phyloP scores from a whole-genome alignment of 2,888 invertebrate species.

The Amblyjoppa fuscipennis region DNA sequence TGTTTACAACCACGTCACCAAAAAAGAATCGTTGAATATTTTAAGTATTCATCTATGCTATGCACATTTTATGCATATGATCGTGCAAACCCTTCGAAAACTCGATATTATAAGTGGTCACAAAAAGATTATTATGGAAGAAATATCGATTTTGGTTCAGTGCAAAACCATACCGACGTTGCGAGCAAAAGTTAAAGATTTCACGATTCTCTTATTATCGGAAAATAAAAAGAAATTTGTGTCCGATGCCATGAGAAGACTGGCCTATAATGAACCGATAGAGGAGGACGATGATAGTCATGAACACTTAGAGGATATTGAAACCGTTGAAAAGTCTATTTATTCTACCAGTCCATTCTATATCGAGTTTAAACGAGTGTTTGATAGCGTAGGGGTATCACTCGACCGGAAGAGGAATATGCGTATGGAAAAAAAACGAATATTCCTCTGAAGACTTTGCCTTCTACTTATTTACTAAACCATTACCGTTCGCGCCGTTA shows the following conservation, averaged over 20 bases:
- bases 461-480: conserved; percentile 7
- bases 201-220: conserved; percentile 7
- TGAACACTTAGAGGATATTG: not conserved
- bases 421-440: not conserved
- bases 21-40: not conserved
- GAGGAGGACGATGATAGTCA: not conserved
- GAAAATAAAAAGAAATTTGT: conserved; percentile 1
- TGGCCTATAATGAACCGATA: not conserved
- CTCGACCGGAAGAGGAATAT: not conserved
- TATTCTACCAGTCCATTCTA: conserved; percentile 33
- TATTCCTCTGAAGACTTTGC: conserved; percentile 3
- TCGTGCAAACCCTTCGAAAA: conserved; percentile 1
- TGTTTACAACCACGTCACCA: conserved; percentile 39
- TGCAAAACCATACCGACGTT: conserved; percentile 17
- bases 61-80: conserved; percentile 27
- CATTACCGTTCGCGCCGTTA: conserved; percentile 15
- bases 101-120: conserved; percentile 17
- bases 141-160: conserved; percentile 27
- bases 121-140: conserved; percentile 43
- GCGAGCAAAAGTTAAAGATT: conserved; percentile 9
- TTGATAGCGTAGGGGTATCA: not conserved
- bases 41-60: conserved; percentile 26
- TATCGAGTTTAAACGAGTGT: conserved; percentile 11
- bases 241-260: not conserved
- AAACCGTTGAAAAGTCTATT: conserved; percentile 2